Percentiles rank a stretch among this genome's conserved stretches.
These are phyloP conservation scores for Kryptolebias marmoratus DNA, from an alignment of 2,113 vertebrate genomes.

Conservation along the genomic window DNA sequence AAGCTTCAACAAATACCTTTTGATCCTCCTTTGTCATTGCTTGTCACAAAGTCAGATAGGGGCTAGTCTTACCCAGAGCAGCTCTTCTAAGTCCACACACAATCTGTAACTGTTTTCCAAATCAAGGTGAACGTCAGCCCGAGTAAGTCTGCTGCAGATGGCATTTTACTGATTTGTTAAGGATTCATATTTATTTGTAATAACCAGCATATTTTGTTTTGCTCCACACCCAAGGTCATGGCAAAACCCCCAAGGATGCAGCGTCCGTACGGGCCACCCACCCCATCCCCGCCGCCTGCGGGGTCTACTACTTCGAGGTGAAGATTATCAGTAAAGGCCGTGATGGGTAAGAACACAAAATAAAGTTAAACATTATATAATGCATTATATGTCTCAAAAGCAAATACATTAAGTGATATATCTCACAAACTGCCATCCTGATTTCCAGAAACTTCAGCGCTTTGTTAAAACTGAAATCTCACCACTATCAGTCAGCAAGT, in stretches of 20 bases:
- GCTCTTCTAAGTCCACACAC: neutral
- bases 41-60: neutral
- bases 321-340: conserved; percentile 99
- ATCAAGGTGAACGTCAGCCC: neutral
- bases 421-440: too few relatives aligned
- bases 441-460: neutral
- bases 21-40: neutral
- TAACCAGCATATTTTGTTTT: conserved; percentile 5
- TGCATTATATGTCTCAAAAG: too few relatives aligned
- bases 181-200: neutral
- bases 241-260: conserved; percentile 98
- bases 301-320: conserved; percentile 99
- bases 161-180: neutral
- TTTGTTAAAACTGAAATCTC: neutral
- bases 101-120: neutral
- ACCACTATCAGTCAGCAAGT: neutral
- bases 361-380: neutral
- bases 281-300: conserved; percentile 97
- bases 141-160: neutral
- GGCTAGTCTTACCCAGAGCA: neutral
- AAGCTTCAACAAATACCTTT: neutral
- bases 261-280: conserved; percentile 97
- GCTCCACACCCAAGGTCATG: conserved; percentile 85
- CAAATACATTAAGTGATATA: neutral
- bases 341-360: conserved; percentile 88